These are phyloP conservation scores for Crax fasciolata DNA, from an alignment of 2,797 vertebrate species.

Conservation along the genomic window DNA sequence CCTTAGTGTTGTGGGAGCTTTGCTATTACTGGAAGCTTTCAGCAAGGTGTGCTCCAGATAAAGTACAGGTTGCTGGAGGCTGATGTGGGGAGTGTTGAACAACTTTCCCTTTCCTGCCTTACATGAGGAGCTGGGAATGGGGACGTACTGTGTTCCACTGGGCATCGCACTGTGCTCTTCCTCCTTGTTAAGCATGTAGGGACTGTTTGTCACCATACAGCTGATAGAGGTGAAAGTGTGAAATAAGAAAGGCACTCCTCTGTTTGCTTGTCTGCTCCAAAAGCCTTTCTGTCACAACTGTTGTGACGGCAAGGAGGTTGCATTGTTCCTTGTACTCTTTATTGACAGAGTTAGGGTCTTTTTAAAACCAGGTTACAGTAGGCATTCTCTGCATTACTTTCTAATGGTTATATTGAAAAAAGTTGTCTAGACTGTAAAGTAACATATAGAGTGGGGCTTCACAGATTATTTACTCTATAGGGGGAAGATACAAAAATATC, in stretches of 20 bases:
- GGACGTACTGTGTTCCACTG: neutral
- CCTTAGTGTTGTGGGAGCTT: neutral
- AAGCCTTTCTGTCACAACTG: rapidly evolving
- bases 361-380: neutral
- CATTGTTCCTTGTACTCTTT: neutral
- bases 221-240: neutral
- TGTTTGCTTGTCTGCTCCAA: neutral
- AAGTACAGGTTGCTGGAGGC: neutral
- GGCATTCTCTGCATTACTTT: neutral
- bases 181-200: neutral
- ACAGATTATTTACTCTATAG: neutral
- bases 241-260: neutral
- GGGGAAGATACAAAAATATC: neutral
- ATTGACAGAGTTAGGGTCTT: neutral
- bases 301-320: neutral
- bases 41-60: rapidly evolving
- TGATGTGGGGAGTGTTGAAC: rapidly evolving
- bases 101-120: neutral
- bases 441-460: neutral
- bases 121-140: rapidly evolving
- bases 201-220: neutral
- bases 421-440: neutral
- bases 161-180: rapidly evolving
- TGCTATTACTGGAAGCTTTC: neutral
- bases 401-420: neutral